Evolutionary conservation across 2,888 invertebrate genomes (phyloP), one percentile per base, ranked within the genome.

Genomic region (Polia nebulosa): DNA sequence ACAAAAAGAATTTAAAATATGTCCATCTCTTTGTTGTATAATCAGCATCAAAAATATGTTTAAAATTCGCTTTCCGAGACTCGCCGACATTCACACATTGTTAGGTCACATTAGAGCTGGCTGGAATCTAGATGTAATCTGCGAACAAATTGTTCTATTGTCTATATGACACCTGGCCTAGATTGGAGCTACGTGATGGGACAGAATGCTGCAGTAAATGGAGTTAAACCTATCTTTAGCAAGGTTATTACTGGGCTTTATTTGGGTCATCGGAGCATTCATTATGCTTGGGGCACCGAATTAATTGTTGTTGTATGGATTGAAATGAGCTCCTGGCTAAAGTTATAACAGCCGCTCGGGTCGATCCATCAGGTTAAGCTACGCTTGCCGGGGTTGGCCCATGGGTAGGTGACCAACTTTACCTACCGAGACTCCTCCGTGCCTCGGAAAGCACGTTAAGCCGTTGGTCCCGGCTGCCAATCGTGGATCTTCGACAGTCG

Each of bases 111-210:
- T 22, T 41, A 41, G 17, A 56, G 9, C 47, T 25, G 59, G 17
- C 60, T 68, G 29, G 71, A 71, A 59, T 77, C 63, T 67, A 75
- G 69, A 69, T 75, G 36, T 63, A 56, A 79, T 78, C 72, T 55
- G 13, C n/a, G n/a, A 45, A 76, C 64, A 63, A 72, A 75, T 78
- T 64, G 60, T 78, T 67, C 69, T 75, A 81, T 78, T 80, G 75
- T 78, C 66, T 69, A 45, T 59, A 52, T 66, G 72, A 51, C 62
- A 68, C 69, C 72, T 79, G 70, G 52, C 80, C 80, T 72, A 76
- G 72, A 76, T 81, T 58, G 36, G 44, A 32, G 44, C n/a, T 39
- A 58, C 60, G 65, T 41, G 65, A 74, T 68, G 44, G 45, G 44
- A 44, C 58, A 51, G 55, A 58, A 55, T 47, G 47, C 52, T 62